phyloP scores from a whole-genome alignment of 1,140 invertebrate genomes.

The Zaprionus lachaisei region DNA sequence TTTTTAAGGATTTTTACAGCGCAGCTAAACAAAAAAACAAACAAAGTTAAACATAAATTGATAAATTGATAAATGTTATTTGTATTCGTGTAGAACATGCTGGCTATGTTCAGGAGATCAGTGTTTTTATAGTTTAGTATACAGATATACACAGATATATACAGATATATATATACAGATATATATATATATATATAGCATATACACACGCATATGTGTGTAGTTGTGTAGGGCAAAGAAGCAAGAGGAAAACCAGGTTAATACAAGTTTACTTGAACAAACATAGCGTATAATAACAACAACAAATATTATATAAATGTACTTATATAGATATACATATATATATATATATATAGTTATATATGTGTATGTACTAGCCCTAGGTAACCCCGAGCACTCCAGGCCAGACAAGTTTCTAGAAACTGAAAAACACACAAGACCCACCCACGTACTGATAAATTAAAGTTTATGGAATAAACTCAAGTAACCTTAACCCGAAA shows the following conservation, averaged over 20 bases:
- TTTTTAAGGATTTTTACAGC: slow-evolving; percentile 73
- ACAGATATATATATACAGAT: neutral
- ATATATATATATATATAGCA: neutral
- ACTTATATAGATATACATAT: slow-evolving; percentile 11
- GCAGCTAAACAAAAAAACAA: slow-evolving; percentile 20
- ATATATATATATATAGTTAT: slow-evolving; percentile 17
- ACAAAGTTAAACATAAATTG: neutral
- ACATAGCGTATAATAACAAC: slow-evolving; percentile 10
- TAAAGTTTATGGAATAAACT: slow-evolving; percentile 42
- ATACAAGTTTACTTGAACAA: slow-evolving; percentile 51
- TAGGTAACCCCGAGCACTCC: slow-evolving; percentile 34
- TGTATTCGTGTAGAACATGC: slow-evolving; percentile 47
- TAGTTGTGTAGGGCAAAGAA: slow-evolving; percentile 30
- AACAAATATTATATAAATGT: slow-evolving; percentile 2
- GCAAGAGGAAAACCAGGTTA: slow-evolving; percentile 77
- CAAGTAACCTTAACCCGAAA: slow-evolving; percentile 16
- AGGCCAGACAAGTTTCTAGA: slow-evolving; percentile 36
- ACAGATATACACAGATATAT: slow-evolving; percentile 8
- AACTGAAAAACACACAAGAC: slow-evolving; percentile 35
- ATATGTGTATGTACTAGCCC: slow-evolving; percentile 4
- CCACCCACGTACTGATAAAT: slow-evolving; percentile 56
- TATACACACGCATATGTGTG: neutral
- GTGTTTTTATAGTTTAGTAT: slow-evolving; percentile 64
- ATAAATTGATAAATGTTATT: slow-evolving; percentile 41
- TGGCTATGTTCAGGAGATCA: slow-evolving; percentile 49